These are phyloP conservation scores for Dreissena polymorpha DNA, from an alignment of 1,140 invertebrate species.

Conservation along the genomic window DNA sequence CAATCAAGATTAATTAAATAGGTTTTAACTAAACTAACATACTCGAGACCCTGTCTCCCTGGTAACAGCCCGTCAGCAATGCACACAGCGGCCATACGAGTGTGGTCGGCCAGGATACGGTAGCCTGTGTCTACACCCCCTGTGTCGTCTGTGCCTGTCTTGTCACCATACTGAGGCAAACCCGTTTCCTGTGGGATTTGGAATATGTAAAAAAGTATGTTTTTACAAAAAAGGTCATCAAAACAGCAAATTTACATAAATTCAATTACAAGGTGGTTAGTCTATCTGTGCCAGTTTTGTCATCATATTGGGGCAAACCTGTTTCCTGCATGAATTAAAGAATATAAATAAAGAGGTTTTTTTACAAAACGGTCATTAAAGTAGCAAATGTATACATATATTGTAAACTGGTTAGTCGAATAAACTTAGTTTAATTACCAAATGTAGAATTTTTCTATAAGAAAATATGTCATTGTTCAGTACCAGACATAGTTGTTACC, in stretches of 20 bases:
- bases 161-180: slow-evolving; percentile 62
- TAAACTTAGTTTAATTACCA: slow-evolving; percentile 55
- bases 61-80: slow-evolving; percentile 91
- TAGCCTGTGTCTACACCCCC: slow-evolving; percentile 87
- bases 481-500: too few relatives aligned
- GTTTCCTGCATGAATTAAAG: slow-evolving; percentile 62
- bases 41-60: slow-evolving; percentile 66
- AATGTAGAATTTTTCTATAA: too few relatives aligned
- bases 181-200: slow-evolving; percentile 65
- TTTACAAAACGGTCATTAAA: neutral
- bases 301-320: slow-evolving; percentile 63
- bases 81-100: slow-evolving; percentile 96
- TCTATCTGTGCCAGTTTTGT: slow-evolving; percentile 51
- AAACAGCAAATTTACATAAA: neutral
- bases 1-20: too few relatives aligned
- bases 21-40: too few relatives aligned
- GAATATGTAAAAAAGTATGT: neutral
- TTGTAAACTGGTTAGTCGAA: neutral
- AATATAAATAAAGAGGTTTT: neutral
- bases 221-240: neutral
- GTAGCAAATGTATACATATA: neutral
- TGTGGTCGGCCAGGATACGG: slow-evolving; percentile 97
- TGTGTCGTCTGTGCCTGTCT: slow-evolving; percentile 56
- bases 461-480: too few relatives aligned
- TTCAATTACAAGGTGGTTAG: neutral